phyloP scores from a whole-genome alignment of 2,113 vertebrate genomes.

The Varanus komodoensis region DNA sequence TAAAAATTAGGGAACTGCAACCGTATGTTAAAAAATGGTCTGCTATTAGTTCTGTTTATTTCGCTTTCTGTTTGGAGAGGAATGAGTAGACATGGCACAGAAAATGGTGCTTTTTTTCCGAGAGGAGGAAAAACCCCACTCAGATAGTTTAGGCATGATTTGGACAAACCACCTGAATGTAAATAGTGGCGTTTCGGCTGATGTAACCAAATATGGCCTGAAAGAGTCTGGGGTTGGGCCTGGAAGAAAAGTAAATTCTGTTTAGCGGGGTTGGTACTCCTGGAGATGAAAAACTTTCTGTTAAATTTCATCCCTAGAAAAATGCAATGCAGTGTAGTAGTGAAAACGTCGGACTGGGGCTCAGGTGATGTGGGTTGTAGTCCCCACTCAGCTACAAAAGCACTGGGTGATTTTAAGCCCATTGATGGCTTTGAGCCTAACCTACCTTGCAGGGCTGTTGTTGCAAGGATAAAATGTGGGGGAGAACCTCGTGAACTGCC shows the following conservation, averaged over 20 bases:
- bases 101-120: neutral
- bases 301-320: neutral
- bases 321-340: no score
- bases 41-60: neutral
- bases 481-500: no score
- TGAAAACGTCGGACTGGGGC: no score
- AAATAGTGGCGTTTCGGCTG: conserved; percentile 48
- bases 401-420: no score
- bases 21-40: neutral
- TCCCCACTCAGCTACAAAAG: no score
- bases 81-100: neutral
- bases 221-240: conserved; percentile 48
- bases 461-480: no score
- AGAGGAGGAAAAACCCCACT: conserved; percentile 55
- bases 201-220: conserved; percentile 65
- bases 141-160: conserved; percentile 63
- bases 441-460: no score
- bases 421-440: no score
- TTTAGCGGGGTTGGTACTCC: conserved; percentile 10
- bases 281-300: neutral
- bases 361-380: no score
- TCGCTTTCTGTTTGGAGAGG: conserved; percentile 12
- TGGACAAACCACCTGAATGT: conserved; percentile 44
- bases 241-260: conserved; percentile 29
- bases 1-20: neutral